Percentiles rank a stretch among this genome's conserved stretches.
Conservation (phyloP, 2,797 vertebrate species). For the Pangasius larnaudii region DNA sequence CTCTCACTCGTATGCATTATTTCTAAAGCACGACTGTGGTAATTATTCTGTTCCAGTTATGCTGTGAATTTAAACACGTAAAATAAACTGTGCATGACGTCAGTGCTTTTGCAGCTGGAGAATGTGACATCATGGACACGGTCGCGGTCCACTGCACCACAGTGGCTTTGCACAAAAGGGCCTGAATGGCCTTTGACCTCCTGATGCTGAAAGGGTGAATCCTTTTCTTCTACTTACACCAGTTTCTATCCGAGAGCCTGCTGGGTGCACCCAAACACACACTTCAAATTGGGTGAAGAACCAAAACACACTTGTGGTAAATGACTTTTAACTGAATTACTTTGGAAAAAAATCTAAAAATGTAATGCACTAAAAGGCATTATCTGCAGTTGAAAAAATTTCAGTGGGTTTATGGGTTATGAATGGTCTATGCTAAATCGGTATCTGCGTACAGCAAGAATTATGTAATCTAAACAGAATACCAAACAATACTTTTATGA, state of each 20-base stretch:
- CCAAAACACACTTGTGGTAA: constrained; percentile 6
- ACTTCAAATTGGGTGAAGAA: constrained; percentile 17
- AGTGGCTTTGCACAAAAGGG: constrained; percentile 46
- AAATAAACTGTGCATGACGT: constrained; percentile 11
- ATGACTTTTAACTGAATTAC: background rate
- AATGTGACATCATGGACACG: constrained; percentile 48
- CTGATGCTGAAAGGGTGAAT: constrained; percentile 49
- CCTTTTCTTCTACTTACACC: constrained; percentile 47
- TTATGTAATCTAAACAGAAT: background rate
- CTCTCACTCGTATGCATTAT: background rate
- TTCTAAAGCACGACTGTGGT: background rate
- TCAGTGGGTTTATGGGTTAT: background rate
- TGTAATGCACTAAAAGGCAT: too few species aligned
- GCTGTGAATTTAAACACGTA: background rate
- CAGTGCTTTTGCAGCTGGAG: constrained; percentile 37
- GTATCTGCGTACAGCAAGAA: background rate
- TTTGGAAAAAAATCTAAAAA: background rate
- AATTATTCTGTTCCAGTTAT: background rate
- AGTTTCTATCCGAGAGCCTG: constrained; percentile 42
- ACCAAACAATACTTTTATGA: background rate
- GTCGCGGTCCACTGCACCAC: constrained; percentile 45
- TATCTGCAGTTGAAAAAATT: background rate
- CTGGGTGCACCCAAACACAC: constrained; percentile 48
- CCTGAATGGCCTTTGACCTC: constrained; percentile 56
- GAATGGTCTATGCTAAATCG: background rate